A percentile compares a stretch with the other conserved stretches of the same genome.
phyloP scores from a whole-genome alignment of 2,113 vertebrate species.

The Vulpes lagopus region DNA sequence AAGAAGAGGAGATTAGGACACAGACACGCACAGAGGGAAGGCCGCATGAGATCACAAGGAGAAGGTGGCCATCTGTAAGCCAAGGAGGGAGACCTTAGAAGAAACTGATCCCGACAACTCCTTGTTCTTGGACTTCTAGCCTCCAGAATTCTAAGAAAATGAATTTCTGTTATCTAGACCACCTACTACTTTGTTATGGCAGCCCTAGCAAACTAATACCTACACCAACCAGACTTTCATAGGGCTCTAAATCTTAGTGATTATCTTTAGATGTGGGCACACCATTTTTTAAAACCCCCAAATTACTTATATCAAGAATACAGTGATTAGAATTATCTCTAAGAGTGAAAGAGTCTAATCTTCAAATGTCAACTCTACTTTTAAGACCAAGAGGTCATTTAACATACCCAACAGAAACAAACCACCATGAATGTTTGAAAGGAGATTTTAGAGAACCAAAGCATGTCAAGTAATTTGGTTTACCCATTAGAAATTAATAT shows the following conservation, averaged over 20 bases:
- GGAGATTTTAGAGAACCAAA: background rate
- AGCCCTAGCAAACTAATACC: background rate
- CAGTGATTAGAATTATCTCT: slow-evolving; percentile 9
- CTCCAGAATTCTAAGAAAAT: background rate
- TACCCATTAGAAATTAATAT: background rate
- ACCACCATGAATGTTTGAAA: background rate
- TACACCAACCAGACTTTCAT: background rate
- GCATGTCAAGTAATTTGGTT: background rate
- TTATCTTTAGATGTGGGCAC: background rate
- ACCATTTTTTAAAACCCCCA: background rate
- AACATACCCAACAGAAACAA: slow-evolving; percentile 2
- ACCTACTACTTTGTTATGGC: background rate
- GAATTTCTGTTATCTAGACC: background rate
- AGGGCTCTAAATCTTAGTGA: background rate
- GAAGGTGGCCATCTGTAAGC: background rate
- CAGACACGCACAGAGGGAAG: background rate
- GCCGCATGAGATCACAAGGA: background rate
- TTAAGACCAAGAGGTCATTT: slow-evolving; percentile 11
- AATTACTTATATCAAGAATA: slow-evolving; percentile 4
- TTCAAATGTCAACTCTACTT: slow-evolving; percentile 15
- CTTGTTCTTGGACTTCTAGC: background rate
- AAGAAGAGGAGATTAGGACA: background rate
- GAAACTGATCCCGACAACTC: background rate
- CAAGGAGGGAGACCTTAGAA: background rate
- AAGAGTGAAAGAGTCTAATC: background rate